Evolutionary conservation across 2,797 vertebrate species (phyloP).

Genomic region (Hapalemur alaotrensis): DNA sequence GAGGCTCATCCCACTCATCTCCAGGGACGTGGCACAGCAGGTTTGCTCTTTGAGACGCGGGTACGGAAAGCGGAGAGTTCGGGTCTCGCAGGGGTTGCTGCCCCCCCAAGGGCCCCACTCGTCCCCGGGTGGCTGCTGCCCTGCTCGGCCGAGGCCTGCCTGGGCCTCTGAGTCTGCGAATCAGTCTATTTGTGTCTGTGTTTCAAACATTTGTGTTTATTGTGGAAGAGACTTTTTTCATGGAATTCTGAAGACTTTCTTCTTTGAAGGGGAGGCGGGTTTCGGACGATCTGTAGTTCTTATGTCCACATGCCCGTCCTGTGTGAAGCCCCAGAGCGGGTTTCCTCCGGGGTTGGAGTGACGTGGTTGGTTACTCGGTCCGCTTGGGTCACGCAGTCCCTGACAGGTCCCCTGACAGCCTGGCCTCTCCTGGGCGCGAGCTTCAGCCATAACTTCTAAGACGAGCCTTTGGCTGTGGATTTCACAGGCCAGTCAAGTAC

Average conservation of each 20-base stretch:
- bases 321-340: background rate
- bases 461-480: background rate
- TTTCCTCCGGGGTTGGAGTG: background rate
- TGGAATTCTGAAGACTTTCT: background rate
- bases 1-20: background rate
- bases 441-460: background rate
- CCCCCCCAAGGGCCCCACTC: background rate
- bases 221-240: background rate
- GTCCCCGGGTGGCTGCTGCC: background rate
- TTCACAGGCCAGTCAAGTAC: background rate
- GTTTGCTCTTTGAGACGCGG: background rate
- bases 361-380: background rate
- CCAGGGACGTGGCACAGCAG: background rate
- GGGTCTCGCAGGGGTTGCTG: background rate
- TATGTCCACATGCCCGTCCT: background rate
- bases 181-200: background rate
- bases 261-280: background rate
- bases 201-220: background rate
- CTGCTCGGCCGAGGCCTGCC: background rate
- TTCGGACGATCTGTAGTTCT: background rate
- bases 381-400: background rate
- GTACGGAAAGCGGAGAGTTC: background rate
- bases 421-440: background rate
- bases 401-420: background rate
- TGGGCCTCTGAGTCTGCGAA: fast-evolving